Conservation (phyloP, 2,888 invertebrate species). For the Nebria brevicollis region DNA sequence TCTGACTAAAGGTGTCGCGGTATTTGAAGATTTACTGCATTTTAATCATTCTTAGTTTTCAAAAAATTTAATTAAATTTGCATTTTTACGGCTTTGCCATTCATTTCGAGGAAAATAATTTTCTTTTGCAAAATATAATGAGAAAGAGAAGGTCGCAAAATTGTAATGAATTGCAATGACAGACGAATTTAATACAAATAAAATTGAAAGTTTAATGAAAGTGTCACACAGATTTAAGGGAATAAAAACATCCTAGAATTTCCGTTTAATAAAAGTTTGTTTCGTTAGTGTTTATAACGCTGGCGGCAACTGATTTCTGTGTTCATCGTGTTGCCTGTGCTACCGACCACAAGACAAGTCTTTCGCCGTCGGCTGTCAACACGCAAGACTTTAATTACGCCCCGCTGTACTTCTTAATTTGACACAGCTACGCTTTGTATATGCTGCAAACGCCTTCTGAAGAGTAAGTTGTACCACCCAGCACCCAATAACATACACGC, state of each 20-base stretch:
- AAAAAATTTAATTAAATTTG: no score
- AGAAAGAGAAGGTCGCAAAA: neutral
- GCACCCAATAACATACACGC: neutral
- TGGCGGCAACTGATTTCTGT: constrained; percentile 10
- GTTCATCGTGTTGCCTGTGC: neutral
- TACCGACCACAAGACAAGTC: constrained; percentile 19
- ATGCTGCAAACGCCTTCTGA: neutral
- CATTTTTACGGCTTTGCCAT: no score
- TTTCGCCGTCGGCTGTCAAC: constrained; percentile 33
- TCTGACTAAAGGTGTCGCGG: no score
- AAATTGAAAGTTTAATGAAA: neutral
- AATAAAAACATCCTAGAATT: constrained; percentile 10
- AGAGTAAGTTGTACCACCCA: neutral
- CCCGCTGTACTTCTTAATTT: constrained; percentile 33
- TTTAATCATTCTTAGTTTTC: no score
- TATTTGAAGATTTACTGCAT: no score
- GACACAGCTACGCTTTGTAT: constrained; percentile 15
- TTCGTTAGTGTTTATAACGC: neutral
- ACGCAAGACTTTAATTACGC: constrained; percentile 28
- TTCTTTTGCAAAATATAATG: neutral
- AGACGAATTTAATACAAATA: neutral
- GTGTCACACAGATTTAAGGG: neutral
- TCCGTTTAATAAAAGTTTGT: constrained; percentile 7
- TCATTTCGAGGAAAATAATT: neutral
- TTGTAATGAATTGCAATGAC: neutral